phyloP scores from a whole-genome alignment of 2,888 invertebrate species.

The Priapulus caudatus region DNA sequence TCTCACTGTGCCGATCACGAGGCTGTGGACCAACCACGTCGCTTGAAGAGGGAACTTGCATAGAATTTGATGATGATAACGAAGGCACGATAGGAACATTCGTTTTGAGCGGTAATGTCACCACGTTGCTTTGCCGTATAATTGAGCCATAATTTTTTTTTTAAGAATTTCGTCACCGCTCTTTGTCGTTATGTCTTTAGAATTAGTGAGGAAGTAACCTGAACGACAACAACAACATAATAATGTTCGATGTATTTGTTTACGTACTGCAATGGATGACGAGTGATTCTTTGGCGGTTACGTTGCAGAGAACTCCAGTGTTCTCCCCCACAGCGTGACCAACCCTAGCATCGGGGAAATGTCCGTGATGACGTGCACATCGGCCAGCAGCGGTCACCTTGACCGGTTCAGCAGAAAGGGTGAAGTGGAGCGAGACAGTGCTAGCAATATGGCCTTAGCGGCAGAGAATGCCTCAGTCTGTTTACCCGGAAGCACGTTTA shows the following conservation, averaged over 20 bases:
- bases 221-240: too few relatives aligned
- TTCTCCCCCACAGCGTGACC: conserved; percentile 35
- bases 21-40: conserved; percentile 61
- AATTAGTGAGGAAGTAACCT: too few relatives aligned
- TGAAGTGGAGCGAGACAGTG: conserved; percentile 50
- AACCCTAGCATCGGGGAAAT: conserved; percentile 48
- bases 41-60: conserved; percentile 45
- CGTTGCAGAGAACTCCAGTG: too few relatives aligned
- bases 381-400: conserved; percentile 57
- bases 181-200: too few relatives aligned
- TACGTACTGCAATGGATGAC: too few relatives aligned
- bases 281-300: too few relatives aligned
- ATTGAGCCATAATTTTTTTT: too few relatives aligned
- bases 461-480: too few relatives aligned
- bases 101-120: too few relatives aligned
- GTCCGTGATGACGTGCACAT: conserved; percentile 41
- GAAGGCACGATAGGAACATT: conserved; percentile 12
- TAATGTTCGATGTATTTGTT: too few relatives aligned
- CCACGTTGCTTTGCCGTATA: too few relatives aligned
- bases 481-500: conserved; percentile 47
- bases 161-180: neutral
- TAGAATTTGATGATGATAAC: conserved; percentile 42
- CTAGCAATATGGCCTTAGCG: conserved; percentile 49
- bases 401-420: conserved; percentile 41
- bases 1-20: conserved; percentile 60